Conservation (phyloP, 2,113 vertebrate genomes). For the Papio anubis region DNA sequence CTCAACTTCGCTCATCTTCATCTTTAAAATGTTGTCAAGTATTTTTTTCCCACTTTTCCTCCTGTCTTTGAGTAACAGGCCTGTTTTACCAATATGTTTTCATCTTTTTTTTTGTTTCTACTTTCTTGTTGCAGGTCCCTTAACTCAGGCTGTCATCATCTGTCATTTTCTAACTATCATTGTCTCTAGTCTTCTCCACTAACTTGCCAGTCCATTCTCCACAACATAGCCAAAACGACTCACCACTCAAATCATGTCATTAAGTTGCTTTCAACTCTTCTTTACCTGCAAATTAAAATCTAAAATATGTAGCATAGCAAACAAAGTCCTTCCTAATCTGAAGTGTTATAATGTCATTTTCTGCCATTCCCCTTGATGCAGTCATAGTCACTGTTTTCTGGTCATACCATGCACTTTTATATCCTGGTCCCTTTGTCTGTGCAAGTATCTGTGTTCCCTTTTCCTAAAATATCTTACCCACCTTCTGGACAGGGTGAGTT, state of each 20-base stretch:
- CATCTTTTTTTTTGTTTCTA: constrained; percentile 10
- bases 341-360: not conserved
- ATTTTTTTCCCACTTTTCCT: constrained; percentile 1
- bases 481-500: not conserved
- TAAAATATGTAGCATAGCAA: constrained; percentile 6
- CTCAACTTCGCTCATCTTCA: not conserved
- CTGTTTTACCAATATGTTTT: constrained; percentile 1
- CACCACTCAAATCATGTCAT: not conserved
- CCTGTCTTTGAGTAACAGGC: not conserved
- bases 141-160: constrained; percentile 3
- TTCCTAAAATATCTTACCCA: not conserved
- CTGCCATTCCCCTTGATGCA: not conserved
- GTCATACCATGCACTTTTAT: not conserved
- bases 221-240: not conserved
- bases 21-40: constrained; percentile 34
- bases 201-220: not conserved
- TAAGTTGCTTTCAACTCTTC: not conserved
- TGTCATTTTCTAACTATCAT: constrained; percentile 20
- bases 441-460: not conserved
- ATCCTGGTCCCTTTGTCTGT: not conserved
- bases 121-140: not conserved
- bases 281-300: not conserved
- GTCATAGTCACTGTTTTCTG: not conserved
- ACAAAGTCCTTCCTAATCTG: not conserved
- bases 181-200: not conserved